These are phyloP conservation scores for Eilema caniola DNA, from an alignment of 2,888 invertebrate genomes.

Conservation along the genomic window DNA sequence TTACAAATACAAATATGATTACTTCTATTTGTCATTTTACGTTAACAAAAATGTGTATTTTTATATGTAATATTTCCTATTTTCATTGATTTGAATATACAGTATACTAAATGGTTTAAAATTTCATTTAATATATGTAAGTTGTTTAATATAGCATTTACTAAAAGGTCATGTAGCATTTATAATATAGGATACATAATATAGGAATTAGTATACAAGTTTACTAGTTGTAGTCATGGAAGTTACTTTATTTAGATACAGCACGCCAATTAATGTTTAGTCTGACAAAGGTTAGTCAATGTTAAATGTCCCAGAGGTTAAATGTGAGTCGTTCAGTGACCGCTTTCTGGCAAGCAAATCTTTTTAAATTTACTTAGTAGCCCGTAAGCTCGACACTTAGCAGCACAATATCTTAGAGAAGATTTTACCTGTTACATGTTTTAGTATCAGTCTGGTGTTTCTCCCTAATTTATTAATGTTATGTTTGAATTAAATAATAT, in stretches of 20 bases:
- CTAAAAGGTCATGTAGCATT: too few relatives aligned
- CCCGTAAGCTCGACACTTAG: background rate
- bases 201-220: too few relatives aligned
- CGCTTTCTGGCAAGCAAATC: background rate
- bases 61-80: too few relatives aligned
- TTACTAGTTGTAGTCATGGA: too few relatives aligned
- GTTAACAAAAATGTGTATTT: background rate
- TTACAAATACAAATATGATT: too few relatives aligned
- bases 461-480: background rate
- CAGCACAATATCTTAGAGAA: background rate
- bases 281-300: background rate
- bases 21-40: background rate
- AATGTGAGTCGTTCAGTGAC: background rate
- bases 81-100: too few relatives aligned
- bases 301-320: background rate
- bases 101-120: too few relatives aligned
- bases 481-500: background rate
- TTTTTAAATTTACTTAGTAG: background rate
- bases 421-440: background rate
- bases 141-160: too few relatives aligned
- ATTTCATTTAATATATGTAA: too few relatives aligned
- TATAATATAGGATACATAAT: too few relatives aligned
- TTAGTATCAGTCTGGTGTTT: background rate
- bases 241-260: too few relatives aligned
- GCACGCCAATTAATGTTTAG: background rate